phyloP scores from a whole-genome alignment of 2,888 invertebrate genomes.

The Chrysina gloriosa region DNA sequence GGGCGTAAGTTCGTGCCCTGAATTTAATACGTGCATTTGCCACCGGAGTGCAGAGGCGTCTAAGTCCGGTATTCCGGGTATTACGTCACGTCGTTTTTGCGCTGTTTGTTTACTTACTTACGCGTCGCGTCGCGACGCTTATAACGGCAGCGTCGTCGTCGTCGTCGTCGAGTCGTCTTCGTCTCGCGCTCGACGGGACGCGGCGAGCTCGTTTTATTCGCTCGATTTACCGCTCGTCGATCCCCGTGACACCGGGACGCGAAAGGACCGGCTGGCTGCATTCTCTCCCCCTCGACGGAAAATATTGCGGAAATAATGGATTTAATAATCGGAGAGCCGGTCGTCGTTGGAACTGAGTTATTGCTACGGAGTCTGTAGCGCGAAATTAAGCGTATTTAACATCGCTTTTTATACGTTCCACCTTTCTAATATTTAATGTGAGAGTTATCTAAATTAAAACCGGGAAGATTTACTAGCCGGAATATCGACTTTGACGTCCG shows the following conservation, averaged over 20 bases:
- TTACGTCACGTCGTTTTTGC: slow-evolving; percentile 47
- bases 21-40: slow-evolving; percentile 61
- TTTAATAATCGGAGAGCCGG: slow-evolving; percentile 33
- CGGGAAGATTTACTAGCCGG: too few species aligned
- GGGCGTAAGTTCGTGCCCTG: slow-evolving; percentile 57
- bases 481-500: too few species aligned
- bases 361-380: not conserved
- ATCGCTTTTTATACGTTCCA: not conserved
- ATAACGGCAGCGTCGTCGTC: slow-evolving; percentile 20
- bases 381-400: slow-evolving; percentile 7
- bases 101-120: slow-evolving; percentile 54
- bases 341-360: not conserved
- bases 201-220: slow-evolving; percentile 42
- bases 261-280: slow-evolving; percentile 4
- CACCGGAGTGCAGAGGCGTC: slow-evolving; percentile 51
- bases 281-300: not conserved
- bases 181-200: slow-evolving; percentile 12
- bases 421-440: not conserved
- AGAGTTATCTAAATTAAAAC: too few species aligned
- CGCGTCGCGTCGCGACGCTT: slow-evolving; percentile 38
- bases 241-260: not conserved
- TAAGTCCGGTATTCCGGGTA: slow-evolving; percentile 48
- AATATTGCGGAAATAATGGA: slow-evolving; percentile 44
- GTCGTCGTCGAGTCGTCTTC: slow-evolving; percentile 42
- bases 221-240: slow-evolving; percentile 48